These are phyloP conservation scores for Onthophagus taurus DNA, from an alignment of 1,140 invertebrate genomes.

Conservation along the genomic window DNA sequence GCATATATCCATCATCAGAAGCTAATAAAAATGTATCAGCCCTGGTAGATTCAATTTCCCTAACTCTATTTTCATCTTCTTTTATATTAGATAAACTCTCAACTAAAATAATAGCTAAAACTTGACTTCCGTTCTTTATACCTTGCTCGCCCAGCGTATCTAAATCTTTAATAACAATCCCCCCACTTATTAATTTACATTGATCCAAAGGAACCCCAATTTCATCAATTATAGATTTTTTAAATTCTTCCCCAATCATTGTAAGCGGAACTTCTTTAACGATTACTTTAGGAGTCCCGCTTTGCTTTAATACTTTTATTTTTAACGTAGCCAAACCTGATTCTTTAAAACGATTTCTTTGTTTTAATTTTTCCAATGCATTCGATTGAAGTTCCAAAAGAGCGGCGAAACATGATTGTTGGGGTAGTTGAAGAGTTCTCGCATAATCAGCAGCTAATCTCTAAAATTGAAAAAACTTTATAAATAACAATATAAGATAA, in stretches of 20 bases:
- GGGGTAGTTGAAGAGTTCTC: conserved; percentile 42
- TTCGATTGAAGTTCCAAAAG: conserved; percentile 54
- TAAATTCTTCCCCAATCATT: conserved; percentile 45
- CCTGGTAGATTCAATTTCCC: conserved; percentile 18
- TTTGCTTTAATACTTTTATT: conserved; percentile 43
- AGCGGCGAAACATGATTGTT: conserved; percentile 41
- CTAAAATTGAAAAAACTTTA: conserved; percentile 37
- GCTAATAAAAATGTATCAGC: conserved; percentile 19
- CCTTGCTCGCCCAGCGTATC: conserved; percentile 12
- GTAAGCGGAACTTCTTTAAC: conserved; percentile 43
- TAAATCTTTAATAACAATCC: conserved; percentile 15
- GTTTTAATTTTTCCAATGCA: conserved; percentile 55
- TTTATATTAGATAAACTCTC: conserved; percentile 18
- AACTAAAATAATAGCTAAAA: conserved; percentile 15
- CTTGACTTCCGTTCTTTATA: conserved; percentile 15
- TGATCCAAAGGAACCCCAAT: too few species aligned
- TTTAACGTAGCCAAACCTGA: conserved; percentile 56
- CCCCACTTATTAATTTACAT: conserved; percentile 17
- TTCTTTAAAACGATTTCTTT: conserved; percentile 49
- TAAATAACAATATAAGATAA: conserved; percentile 1
- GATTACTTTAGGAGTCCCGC: conserved; percentile 35
- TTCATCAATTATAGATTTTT: conserved; percentile 43
- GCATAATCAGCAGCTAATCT: conserved; percentile 48
- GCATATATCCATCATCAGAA: conserved; percentile 18
- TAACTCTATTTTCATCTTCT: conserved; percentile 14